phyloP scores from a whole-genome alignment of 2,797 vertebrate species.

The Discoglossus pictus region DNA sequence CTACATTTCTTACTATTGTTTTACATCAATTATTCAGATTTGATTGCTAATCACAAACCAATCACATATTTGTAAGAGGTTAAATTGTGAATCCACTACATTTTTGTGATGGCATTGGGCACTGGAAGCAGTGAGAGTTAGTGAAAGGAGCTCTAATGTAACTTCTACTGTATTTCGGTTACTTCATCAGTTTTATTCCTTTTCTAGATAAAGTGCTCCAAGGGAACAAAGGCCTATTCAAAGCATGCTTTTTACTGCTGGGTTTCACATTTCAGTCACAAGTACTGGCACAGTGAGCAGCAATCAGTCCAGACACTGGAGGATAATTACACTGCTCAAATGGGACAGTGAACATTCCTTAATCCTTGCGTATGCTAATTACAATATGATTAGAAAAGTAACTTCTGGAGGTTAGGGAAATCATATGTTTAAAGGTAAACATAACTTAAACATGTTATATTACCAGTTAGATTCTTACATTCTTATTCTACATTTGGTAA shows the following conservation, averaged over 20 bases:
- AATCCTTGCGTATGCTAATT: too few relatives aligned
- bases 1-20: too few relatives aligned
- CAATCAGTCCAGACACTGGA: constrained; percentile 47
- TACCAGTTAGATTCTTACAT: too few relatives aligned
- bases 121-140: constrained; percentile 20
- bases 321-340: too few relatives aligned
- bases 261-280: not conserved
- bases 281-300: constrained; percentile 51
- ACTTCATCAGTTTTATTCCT: constrained; percentile 39
- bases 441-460: too few relatives aligned
- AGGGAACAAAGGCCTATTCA: too few relatives aligned
- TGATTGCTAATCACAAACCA: constrained; percentile 41
- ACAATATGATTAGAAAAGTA: too few relatives aligned
- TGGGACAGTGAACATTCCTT: too few relatives aligned
- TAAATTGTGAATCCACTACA: constrained; percentile 1
- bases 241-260: not conserved
- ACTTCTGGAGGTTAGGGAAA: too few relatives aligned
- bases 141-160: not conserved
- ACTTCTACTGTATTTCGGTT: constrained; percentile 52
- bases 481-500: too few relatives aligned
- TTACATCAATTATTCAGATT: not conserved
- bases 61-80: constrained; percentile 44
- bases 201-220: too few relatives aligned
- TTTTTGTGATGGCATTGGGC: constrained; percentile 49
- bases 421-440: too few relatives aligned